Evolutionary conservation across 2,797 vertebrate genomes (phyloP).

Genomic region (Tapirus indicus): DNA sequence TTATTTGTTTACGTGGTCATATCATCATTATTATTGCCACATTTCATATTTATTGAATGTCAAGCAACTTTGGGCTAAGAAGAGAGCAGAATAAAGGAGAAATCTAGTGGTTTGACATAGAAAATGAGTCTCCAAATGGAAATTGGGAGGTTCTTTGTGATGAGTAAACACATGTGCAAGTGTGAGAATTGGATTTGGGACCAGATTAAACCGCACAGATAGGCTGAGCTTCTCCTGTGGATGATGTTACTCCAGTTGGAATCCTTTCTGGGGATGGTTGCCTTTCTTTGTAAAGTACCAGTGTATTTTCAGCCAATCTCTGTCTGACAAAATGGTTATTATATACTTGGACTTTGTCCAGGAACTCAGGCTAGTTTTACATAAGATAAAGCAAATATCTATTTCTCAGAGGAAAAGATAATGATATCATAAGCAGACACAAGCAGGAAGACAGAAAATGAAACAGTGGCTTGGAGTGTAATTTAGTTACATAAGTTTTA

Average conservation of each 20-base stretch:
- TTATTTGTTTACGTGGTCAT: slow-evolving; percentile 71
- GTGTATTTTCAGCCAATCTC: slow-evolving; percentile 23
- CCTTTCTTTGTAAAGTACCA: not conserved
- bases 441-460: not conserved
- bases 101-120: not conserved
- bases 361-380: slow-evolving; percentile 33
- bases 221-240: not conserved
- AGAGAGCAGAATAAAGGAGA: not conserved
- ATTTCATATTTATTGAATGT: slow-evolving; percentile 77
- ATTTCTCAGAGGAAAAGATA: slow-evolving; percentile 55
- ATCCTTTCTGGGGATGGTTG: not conserved
- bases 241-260: rapidly evolving
- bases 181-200: not conserved
- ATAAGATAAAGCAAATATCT: slow-evolving; percentile 53
- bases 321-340: slow-evolving; percentile 25
- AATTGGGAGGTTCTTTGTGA: not conserved
- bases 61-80: slow-evolving; percentile 49
- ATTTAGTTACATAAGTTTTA: slow-evolving; percentile 28
- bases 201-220: not conserved
- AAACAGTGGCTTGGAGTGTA: not conserved
- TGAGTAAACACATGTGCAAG: not conserved
- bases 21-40: slow-evolving; percentile 54
- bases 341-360: not conserved
- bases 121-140: not conserved
- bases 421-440: not conserved